Base-by-base conservation (phyloP, 2,113 vertebrate genomes). In the Pseudorhombus dupliciocellatus region DNA sequence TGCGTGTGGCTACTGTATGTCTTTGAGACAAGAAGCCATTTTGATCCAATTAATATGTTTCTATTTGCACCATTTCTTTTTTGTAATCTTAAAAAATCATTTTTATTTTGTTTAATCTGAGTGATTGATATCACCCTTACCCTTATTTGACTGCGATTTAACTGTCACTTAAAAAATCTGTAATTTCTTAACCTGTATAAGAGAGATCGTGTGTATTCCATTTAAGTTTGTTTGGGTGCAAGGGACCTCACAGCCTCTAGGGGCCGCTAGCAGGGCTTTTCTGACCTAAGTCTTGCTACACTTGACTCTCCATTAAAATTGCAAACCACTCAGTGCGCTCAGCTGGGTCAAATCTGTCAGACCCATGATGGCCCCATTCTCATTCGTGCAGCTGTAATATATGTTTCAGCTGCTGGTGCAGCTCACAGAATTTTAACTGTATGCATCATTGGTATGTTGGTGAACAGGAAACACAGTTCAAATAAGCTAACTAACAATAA, bases 281-380 rank as follows among this genome's bases (percentile, higher is more conserved):
- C 44, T 73, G 37, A 46, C 44, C 57, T 22, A 1, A 37, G 40
- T 21, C 14, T 54, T 78, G 66, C 83, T 75, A 77, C 30, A 75
- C 24, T 44, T 40, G 26, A 74, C 50, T 68, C 69, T 25, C 20
- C 69, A 87, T 91, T 87, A 88, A 85, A 87, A 67, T 79, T 81
- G 59, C 77, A 90, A 86, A 79, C 75, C 58, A 80, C 75, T 86
- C 76, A 77, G 48, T 44, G 80, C 0, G 16, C 57, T 81, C 54
- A 60, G 73, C 74, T 86, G 77, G 77, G 84, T 79, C 72, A 80
- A 66, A 77, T 63, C 66, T 78, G 75, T 73, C 75, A 54, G 62
- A 61, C 2, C 21, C 63, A 40, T 53, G 30, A 66, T 26, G 56
- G 44, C 74, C 28, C 51, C 12, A 24, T 56, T 75, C 79, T 68